Conservation (phyloP, 2,888 invertebrate genomes). For the Pantelozetes paolii region DNA sequence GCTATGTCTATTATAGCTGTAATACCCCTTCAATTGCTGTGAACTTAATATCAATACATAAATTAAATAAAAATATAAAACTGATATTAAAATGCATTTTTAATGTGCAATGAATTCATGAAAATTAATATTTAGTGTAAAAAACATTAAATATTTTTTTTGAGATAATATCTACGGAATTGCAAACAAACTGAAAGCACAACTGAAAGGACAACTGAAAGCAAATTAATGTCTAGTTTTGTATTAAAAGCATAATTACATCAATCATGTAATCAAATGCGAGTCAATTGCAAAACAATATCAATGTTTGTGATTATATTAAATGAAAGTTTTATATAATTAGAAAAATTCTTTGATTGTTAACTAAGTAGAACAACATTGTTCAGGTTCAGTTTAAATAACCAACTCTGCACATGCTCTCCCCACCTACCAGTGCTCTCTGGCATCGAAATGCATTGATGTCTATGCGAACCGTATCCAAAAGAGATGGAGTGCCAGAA, state of each 20-base stretch:
- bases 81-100: neutral
- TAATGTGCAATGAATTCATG: neutral
- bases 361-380: neutral
- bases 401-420: neutral
- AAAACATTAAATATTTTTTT: neutral
- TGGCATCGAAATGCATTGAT: neutral
- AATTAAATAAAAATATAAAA: conserved; percentile 6
- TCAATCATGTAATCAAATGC: too few relatives aligned
- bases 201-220: too few relatives aligned
- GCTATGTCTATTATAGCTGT: too few relatives aligned
- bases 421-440: neutral
- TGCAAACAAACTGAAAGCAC: too few relatives aligned
- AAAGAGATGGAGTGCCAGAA: conserved; percentile 8
- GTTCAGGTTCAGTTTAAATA: neutral
- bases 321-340: neutral
- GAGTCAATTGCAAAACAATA: neutral
- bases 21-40: neutral
- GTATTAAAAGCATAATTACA: too few relatives aligned
- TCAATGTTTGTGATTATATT: neutral
- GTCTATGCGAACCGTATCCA: conserved; percentile 8
- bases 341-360: neutral
- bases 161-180: neutral
- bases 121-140: neutral
- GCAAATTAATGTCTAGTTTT: too few relatives aligned
- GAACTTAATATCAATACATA: neutral